Conservation (phyloP, 2,797 vertebrate genomes). For the Dendrocincla fuliginosa region DNA sequence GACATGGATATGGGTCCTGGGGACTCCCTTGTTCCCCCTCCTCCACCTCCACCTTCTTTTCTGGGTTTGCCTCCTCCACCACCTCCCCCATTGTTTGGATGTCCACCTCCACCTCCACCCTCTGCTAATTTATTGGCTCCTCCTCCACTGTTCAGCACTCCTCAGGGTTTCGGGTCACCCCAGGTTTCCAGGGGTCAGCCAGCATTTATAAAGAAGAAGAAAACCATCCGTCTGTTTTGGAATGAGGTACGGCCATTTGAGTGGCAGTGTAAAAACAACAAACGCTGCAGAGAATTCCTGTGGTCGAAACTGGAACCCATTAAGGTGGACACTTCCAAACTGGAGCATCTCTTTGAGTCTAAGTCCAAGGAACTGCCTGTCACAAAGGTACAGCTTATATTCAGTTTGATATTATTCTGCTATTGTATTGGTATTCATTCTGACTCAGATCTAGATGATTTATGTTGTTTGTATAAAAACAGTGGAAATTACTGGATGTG, state of each 20-base stretch:
- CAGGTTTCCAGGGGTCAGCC: slow-evolving; percentile 85
- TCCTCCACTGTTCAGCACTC: slow-evolving; percentile 80
- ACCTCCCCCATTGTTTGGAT: slow-evolving; percentile 86
- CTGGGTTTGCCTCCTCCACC: slow-evolving; percentile 84
- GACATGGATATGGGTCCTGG: slow-evolving; percentile 85
- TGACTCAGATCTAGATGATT: slow-evolving; percentile 20
- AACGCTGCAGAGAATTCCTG: slow-evolving; percentile 89
- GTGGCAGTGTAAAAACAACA: slow-evolving; percentile 90
- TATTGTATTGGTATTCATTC: slow-evolving; percentile 36
- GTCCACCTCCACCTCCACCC: slow-evolving; percentile 85
- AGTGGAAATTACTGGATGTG: slow-evolving; percentile 1
- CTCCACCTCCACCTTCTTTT: slow-evolving; percentile 84
- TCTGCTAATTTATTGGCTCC: slow-evolving; percentile 86
- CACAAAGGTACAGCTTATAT: slow-evolving; percentile 86
- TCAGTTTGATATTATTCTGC: slow-evolving; percentile 29
- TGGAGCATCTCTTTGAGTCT: slow-evolving; percentile 98
- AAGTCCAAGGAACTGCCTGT: slow-evolving; percentile 97
- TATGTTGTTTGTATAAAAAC: slow-evolving; percentile 45
- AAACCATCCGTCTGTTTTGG: slow-evolving; percentile 98
- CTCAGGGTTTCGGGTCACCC: slow-evolving; percentile 82
- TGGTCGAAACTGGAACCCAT: slow-evolving; percentile 97
- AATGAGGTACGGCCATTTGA: slow-evolving; percentile 93
- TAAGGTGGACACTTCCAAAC: slow-evolving; percentile 93
- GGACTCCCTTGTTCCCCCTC: slow-evolving; percentile 81
- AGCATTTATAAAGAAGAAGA: slow-evolving; percentile 97